Evolutionary conservation across 2,797 vertebrate species (phyloP).

Genomic region (Saxicola maurus): DNA sequence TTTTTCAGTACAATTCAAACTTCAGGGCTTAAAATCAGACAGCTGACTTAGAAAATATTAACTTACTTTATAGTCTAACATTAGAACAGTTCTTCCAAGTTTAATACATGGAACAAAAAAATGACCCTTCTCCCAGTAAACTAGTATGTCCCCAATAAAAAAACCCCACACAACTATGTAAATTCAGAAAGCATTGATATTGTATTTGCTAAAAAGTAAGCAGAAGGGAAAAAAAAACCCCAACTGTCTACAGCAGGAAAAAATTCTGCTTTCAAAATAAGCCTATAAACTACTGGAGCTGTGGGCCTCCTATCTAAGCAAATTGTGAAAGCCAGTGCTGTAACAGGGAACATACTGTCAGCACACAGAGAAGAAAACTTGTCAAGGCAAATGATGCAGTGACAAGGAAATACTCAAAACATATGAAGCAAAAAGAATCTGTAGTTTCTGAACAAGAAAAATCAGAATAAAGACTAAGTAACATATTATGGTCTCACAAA

Average conservation of each 20-base stretch:
- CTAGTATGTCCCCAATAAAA: background rate
- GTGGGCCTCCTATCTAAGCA: background rate
- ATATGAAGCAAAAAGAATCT: background rate
- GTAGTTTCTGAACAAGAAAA: background rate
- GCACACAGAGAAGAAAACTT: background rate
- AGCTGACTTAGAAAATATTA: background rate
- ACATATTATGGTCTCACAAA: background rate
- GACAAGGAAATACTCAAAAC: background rate
- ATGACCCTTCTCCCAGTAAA: background rate
- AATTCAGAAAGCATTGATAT: background rate
- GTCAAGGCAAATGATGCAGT: background rate
- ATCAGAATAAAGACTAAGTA: background rate
- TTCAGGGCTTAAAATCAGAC: background rate
- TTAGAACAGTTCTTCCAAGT: background rate
- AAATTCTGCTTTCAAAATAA: background rate
- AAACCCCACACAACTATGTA: fast-evolving
- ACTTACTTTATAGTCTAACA: background rate
- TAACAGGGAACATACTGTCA: background rate
- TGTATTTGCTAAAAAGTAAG: background rate
- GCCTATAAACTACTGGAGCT: background rate
- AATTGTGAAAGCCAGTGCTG: background rate
- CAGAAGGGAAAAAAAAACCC: background rate
- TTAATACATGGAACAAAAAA: background rate
- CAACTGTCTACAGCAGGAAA: background rate
- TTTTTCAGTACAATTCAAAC: background rate